phyloP scores from a whole-genome alignment of 1,140 invertebrate genomes.

The Lethrus apterus region DNA sequence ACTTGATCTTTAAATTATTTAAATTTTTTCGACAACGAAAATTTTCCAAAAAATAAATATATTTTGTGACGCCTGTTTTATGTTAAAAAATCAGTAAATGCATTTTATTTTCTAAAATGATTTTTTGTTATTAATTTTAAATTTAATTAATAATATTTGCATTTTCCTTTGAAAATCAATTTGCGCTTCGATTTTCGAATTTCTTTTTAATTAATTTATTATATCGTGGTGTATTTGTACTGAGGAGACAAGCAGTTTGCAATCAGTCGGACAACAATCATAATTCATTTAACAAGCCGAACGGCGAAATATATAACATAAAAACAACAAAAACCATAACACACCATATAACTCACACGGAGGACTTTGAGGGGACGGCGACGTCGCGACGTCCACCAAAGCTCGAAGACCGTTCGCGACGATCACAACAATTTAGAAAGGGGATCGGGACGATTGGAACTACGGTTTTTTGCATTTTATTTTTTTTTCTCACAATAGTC shows the following conservation, averaged over 20 bases:
- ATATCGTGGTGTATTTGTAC: conserved; percentile 39
- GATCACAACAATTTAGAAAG: too few species aligned
- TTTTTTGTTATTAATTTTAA: too few species aligned
- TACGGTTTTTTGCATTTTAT: conserved; percentile 2
- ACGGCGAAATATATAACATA: conserved; percentile 32
- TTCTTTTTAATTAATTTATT: conserved; percentile 23
- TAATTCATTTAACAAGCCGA: conserved; percentile 39
- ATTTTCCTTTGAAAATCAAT: too few species aligned
- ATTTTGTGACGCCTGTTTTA: too few species aligned
- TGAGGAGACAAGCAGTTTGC: conserved; percentile 37
- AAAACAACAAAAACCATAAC: conserved; percentile 39
- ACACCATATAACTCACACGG: conserved; percentile 36
- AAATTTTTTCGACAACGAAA: too few species aligned
- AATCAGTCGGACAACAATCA: conserved; percentile 38
- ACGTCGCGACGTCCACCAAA: not conserved
- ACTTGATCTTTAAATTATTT: too few species aligned
- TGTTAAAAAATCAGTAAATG: too few species aligned
- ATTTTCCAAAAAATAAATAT: too few species aligned
- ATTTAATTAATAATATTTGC: too few species aligned
- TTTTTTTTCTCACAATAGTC: not conserved
- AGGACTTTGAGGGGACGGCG: conserved; percentile 20
- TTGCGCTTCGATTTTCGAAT: too few species aligned
- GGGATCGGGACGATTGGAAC: not conserved
- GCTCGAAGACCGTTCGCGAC: conserved; percentile 1
- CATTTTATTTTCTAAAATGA: too few species aligned